Evolutionary conservation across 2,888 invertebrate species (phyloP).

Genomic region (Microctonus hyperodae): DNA sequence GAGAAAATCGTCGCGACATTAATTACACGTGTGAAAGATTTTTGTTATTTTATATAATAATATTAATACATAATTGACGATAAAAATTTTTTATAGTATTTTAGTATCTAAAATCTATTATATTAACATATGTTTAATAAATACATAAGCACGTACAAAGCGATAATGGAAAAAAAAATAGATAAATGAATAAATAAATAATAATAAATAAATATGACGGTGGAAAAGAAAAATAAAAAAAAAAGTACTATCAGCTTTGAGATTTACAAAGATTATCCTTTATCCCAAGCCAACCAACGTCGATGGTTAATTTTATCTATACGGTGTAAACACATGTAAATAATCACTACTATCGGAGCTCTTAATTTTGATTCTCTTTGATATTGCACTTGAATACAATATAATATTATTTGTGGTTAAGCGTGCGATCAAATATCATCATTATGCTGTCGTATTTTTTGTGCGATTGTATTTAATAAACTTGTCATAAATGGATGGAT

Average conservation of each 20-base stretch:
- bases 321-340: neutral
- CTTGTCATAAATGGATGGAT: constrained; percentile 31
- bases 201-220: constrained; percentile 3
- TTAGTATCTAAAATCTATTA: constrained; percentile 4
- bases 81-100: constrained; percentile 12
- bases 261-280: neutral
- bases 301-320: neutral
- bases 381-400: neutral
- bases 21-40: constrained; percentile 4
- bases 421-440: constrained; percentile 3
- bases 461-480: neutral
- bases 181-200: no score
- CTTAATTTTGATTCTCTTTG: neutral
- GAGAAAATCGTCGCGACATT: neutral
- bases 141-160: neutral
- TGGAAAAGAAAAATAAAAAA: neutral
- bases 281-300: neutral
- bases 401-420: neutral
- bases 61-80: neutral
- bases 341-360: neutral
- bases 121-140: neutral
- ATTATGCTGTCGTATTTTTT: neutral
- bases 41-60: neutral
- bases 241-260: neutral
- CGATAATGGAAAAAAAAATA: neutral